Evolutionary conservation across 2,888 invertebrate genomes (phyloP), one percentile per base, ranked within the genome.

Genomic region (Oegoconia quadripuncta): DNA sequence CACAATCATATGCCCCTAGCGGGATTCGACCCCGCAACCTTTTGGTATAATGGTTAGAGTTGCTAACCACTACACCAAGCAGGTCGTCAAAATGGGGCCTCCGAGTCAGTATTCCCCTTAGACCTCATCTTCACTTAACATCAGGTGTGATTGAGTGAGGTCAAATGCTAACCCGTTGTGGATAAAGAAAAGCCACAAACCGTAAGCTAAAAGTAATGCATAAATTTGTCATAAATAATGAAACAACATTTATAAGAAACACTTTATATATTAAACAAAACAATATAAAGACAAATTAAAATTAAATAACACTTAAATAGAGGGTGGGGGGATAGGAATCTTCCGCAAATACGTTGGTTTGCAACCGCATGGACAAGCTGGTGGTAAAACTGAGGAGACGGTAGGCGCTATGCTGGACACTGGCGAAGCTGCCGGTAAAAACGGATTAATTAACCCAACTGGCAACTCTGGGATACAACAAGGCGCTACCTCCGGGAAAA

Each of bases 321-420:
- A 7, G 1, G 81, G 81, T 0, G 81, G 81, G 1, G 76, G 73
- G 3, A 80, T 72, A 0, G 77, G 74, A 4, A 79, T 73, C 41
- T 75, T 79, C 38, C 62, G 79, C 9, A 79, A 57, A 49, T 62
- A 73, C 20, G 68, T 63, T 16, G 72, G 67, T 11, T 51, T 58
- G 8, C 63, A 61, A 7, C 54, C 48, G 13, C 64, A 62, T 1
- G 63, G 54, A 1, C 50, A 48, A 0, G 55, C 55, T 9, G 69
- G 59, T 0, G 73, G 67, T 9, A 69, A 23, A 0, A 45, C 17
- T 0, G 64, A 55, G 0, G 59, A 55, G 3, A 64, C 49, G 0
- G 63, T 55, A 1, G 57, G 49, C 5, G 59, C 52, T 3, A 55
- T 14, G 0, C 57, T 52, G 0, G 68, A 64, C 9, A 64, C 42